Conservation (phyloP, 2,888 invertebrate species). For the Trachelus troglodyta region DNA sequence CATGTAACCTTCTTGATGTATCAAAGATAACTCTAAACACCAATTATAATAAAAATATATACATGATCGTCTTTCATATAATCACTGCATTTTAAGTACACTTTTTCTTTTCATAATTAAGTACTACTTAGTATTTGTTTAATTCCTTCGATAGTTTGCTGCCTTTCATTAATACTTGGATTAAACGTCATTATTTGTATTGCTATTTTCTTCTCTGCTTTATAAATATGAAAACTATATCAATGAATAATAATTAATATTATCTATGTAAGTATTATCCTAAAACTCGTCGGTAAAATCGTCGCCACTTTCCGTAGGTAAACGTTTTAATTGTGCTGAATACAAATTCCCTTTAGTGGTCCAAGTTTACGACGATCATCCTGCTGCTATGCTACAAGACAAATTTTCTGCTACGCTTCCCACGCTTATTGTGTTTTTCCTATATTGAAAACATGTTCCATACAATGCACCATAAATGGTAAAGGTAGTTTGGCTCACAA, state of each 20-base stretch:
- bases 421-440: too few relatives aligned
- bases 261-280: slow-evolving; percentile 16
- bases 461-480: background rate
- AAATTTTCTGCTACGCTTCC: background rate
- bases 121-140: slow-evolving; percentile 45
- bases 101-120: slow-evolving; percentile 46
- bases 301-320: background rate
- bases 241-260: slow-evolving; percentile 7
- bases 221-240: slow-evolving; percentile 17
- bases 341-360: background rate
- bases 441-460: background rate
- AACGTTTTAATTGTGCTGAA: background rate
- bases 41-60: background rate
- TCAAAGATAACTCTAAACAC: slow-evolving; percentile 1
- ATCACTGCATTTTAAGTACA: slow-evolving; percentile 41
- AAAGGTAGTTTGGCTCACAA: background rate
- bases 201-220: slow-evolving; percentile 13
- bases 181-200: slow-evolving; percentile 15
- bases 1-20: background rate
- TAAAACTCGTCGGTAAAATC: slow-evolving; percentile 12
- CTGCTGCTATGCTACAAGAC: background rate
- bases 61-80: background rate
- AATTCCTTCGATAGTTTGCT: slow-evolving; percentile 43
- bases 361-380: background rate
- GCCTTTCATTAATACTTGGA: slow-evolving; percentile 45